Percentiles rank a stretch among this genome's conserved stretches.
Conservation (phyloP, 2,888 invertebrate species). For the Drosophila bunnanda region DNA sequence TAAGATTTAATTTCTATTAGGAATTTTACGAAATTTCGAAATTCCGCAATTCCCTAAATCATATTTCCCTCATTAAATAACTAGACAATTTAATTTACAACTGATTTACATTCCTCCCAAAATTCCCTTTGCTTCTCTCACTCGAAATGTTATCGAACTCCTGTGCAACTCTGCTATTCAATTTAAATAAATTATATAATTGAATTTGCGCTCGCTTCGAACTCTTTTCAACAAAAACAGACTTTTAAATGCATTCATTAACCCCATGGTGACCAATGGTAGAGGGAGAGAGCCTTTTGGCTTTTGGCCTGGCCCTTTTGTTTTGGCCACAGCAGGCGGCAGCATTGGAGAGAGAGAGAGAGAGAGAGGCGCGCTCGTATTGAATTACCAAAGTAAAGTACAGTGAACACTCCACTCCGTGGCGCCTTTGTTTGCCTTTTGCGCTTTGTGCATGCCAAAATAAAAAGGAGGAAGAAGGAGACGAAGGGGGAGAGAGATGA, state of each 20-base stretch:
- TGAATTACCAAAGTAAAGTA: constrained; percentile 53
- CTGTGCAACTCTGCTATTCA: neutral
- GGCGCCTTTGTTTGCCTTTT: constrained; percentile 63
- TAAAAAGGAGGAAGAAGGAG: constrained; percentile 47
- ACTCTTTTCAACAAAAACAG: constrained; percentile 31
- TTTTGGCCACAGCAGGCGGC: constrained; percentile 31
- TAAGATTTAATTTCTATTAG: too few species aligned
- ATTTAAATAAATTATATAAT: constrained; percentile 29
- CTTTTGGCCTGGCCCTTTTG: constrained; percentile 43
- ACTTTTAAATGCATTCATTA: constrained; percentile 45
- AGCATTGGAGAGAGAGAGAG: neutral
- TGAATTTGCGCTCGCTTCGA: constrained; percentile 6
- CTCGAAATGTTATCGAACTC: constrained; percentile 22
- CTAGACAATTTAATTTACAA: neutral
- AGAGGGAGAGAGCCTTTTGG: constrained; percentile 21
- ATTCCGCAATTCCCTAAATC: neutral
- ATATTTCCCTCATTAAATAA: neutral
- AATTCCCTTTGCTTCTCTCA: neutral
- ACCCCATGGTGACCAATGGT: constrained; percentile 20
- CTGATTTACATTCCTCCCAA: neutral
- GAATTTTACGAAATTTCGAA: too few species aligned
- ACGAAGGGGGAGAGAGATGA: constrained; percentile 14
- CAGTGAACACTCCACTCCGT: constrained; percentile 39
- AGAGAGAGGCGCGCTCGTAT: constrained; percentile 23
- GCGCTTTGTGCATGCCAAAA: constrained; percentile 75